Base-by-base conservation (phyloP, 1,140 invertebrate species). In the Bombus consobrinus region DNA sequence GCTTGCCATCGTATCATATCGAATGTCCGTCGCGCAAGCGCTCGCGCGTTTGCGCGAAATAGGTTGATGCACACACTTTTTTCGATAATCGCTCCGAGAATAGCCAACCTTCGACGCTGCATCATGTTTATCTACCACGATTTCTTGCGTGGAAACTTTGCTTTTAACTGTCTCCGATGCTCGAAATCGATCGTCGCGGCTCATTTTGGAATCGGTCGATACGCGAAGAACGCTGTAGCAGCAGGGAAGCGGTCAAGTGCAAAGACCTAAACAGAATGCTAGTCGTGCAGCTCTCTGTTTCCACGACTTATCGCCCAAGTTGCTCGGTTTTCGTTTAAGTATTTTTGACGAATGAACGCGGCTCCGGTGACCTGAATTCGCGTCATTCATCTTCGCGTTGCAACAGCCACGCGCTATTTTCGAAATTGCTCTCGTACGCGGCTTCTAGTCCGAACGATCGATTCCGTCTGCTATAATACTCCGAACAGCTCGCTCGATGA, bases 241-340 rank as follows among this genome's bases (percentile, higher is more conserved):
- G 47, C 18, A 8, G 43, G 90, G 91, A 92, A 93, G 87, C 92
- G 92, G 92, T 93, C 93, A 92, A 92, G 93, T 90, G 92, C 93
- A 94, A 94, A 93, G 92, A 94, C 93, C 93, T 86, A 89, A 86
- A 86, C 72, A 90, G 91, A 93, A 94, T 93, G 91, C 80, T 88
- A 86, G 47, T 88, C 79, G 79, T 68, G 87, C 89, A 88, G 92
- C 89, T 92, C 89, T 93, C 59, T 81, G 59, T 66, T 37, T 13
- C 32, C 18, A 22, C 47, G 5, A 53, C 47, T 53, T 8, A 53
- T 41, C 76, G 13, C 3, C 32, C 41, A n/a, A 32, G 69, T 28
- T 79, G 34, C 85, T 83, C 41, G 41, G 80, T 66, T 18, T 74
- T 85, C 72, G 53, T 84, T 74, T 73, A 64, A 85, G 86, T 89